Evolutionary conservation across 2,888 invertebrate species (phyloP).

Genomic region (Alloplasta piceator): DNA sequence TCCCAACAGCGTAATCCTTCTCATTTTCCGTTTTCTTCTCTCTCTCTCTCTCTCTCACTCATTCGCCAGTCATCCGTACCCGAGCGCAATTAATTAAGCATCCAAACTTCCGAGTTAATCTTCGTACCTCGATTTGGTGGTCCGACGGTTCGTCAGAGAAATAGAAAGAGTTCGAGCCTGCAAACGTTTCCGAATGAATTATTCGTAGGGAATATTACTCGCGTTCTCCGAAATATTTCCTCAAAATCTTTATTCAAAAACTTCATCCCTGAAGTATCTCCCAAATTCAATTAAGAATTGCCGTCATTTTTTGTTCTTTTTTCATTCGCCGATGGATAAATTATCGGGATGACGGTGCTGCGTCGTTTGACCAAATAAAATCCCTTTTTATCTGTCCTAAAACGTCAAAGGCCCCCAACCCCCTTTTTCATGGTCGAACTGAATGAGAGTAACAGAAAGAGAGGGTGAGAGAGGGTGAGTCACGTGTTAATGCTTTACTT

Average conservation of each 20-base stretch:
- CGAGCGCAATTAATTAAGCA: conserved; percentile 77
- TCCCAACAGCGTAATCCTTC: conserved; percentile 27
- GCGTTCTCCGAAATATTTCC: too few relatives aligned
- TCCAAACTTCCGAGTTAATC: conserved; percentile 78
- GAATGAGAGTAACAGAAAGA: conserved; percentile 16
- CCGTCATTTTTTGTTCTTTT: too few relatives aligned
- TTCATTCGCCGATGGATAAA: too few relatives aligned
- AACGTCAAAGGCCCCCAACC: too few relatives aligned
- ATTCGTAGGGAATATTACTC: too few relatives aligned
- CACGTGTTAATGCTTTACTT: neutral
- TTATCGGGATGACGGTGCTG: too few relatives aligned
- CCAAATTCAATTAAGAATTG: too few relatives aligned
- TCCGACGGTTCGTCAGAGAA: conserved; percentile 32
- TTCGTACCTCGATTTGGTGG: conserved; percentile 65
- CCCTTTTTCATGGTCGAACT: conserved; percentile 2
- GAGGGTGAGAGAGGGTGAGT: too few relatives aligned
- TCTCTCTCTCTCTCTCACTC: neutral
- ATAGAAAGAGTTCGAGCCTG: neutral
- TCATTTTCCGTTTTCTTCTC: conserved; percentile 2
- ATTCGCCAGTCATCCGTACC: conserved; percentile 44
- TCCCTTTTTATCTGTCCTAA: too few relatives aligned
- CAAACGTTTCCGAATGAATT: too few relatives aligned
- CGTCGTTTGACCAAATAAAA: too few relatives aligned
- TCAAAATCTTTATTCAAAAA: too few relatives aligned
- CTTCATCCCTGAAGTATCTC: neutral